Conservation (phyloP, 2,797 vertebrate species). For the Micropoecilia bifurca region DNA sequence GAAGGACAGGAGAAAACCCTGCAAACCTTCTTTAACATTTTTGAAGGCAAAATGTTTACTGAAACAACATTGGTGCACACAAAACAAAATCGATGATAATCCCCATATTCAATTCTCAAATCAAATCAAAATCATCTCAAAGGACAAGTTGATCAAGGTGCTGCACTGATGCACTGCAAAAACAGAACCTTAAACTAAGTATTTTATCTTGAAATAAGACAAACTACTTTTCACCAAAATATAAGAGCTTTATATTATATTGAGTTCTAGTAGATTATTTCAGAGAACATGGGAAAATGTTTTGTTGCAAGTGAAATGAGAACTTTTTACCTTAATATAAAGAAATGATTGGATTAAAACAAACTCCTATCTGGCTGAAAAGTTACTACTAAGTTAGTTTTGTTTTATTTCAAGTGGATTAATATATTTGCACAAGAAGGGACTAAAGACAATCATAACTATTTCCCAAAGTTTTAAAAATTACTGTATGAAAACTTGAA, state of each 20-base stretch:
- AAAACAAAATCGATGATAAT: background rate
- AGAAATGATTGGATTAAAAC: too few relatives aligned
- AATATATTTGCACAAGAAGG: too few relatives aligned
- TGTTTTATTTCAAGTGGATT: too few relatives aligned
- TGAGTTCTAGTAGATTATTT: too few relatives aligned
- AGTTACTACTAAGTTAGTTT: too few relatives aligned
- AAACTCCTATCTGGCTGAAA: too few relatives aligned
- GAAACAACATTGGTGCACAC: background rate
- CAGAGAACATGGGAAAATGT: too few relatives aligned
- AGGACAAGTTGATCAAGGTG: background rate
- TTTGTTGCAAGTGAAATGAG: too few relatives aligned
- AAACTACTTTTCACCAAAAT: too few relatives aligned
- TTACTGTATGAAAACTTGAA: background rate
- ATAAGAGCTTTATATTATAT: too few relatives aligned
- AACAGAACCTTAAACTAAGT: background rate
- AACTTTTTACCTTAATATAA: too few relatives aligned
- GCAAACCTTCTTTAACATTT: background rate
- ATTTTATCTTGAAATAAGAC: too few relatives aligned
- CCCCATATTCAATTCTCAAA: background rate
- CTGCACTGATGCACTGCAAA: background rate
- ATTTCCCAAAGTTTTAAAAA: background rate
- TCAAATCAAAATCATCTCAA: background rate
- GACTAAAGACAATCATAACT: background rate
- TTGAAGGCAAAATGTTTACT: background rate
- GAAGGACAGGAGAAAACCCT: background rate